Evolutionary conservation across 2,113 vertebrate species (phyloP).

Genomic region (Corvus hawaiiensis): DNA sequence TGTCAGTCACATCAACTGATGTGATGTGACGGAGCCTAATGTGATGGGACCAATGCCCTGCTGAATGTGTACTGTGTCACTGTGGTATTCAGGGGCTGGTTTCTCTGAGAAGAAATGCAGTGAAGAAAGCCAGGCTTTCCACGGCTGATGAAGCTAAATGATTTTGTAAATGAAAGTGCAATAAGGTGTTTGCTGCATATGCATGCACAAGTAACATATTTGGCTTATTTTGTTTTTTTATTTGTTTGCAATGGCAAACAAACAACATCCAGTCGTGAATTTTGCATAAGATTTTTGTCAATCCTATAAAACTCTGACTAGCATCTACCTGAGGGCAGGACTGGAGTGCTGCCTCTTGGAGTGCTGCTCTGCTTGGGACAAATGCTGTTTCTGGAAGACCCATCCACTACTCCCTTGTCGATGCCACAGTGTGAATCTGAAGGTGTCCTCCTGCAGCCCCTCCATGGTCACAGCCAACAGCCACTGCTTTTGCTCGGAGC

Average conservation of each 20-base stretch:
- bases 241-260: not conserved
- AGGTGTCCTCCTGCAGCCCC: not conserved
- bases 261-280: not conserved
- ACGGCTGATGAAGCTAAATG: not conserved
- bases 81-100: not conserved
- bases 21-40: constrained; percentile 46
- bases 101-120: not conserved
- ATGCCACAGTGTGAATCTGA: not conserved
- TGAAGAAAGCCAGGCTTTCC: not conserved
- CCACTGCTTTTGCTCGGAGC: not conserved
- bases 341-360: not conserved
- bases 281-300: not conserved
- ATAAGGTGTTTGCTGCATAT: not conserved
- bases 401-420: not conserved
- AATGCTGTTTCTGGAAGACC: not conserved
- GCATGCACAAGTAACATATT: not conserved
- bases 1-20: constrained; percentile 64
- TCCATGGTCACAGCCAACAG: not conserved
- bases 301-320: not conserved
- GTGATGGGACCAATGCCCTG: constrained; percentile 36
- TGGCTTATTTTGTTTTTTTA: not conserved
- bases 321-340: not conserved
- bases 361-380: not conserved
- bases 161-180: not conserved
- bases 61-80: not conserved